These are phyloP conservation scores for Diorhabda elongata DNA, from an alignment of 1,140 invertebrate genomes.

Conservation along the genomic window DNA sequence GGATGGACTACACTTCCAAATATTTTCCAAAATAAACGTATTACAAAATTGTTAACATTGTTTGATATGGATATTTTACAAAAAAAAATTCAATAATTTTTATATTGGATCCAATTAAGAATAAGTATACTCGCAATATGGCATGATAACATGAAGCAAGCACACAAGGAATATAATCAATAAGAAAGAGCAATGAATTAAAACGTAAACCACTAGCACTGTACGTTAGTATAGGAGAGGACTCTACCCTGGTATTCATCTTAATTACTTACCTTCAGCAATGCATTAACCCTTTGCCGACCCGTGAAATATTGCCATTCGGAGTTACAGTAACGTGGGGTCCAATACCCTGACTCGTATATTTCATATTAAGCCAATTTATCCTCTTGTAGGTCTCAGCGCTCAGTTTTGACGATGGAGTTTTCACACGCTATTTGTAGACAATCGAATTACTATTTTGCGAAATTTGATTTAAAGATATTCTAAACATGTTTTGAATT, in stretches of 20 bases:
- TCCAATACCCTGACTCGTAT: neutral
- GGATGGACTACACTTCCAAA: too few species aligned
- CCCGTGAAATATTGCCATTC: neutral
- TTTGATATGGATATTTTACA: too few species aligned
- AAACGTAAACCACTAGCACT: neutral
- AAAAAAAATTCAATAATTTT: too few species aligned
- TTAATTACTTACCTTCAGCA: constrained; percentile 2
- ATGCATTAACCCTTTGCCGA: constrained; percentile 1
- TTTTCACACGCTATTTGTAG: neutral
- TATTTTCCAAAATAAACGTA: too few species aligned
- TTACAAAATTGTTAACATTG: too few species aligned
- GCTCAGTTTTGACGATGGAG: neutral
- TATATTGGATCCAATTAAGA: too few species aligned
- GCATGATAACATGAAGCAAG: neutral
- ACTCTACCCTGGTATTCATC: neutral
- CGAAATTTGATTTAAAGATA: too few species aligned
- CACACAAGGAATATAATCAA: neutral
- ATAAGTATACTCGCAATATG: neutral
- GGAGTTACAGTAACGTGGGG: neutral
- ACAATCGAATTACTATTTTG: too few species aligned
- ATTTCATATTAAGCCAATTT: constrained; percentile 3
- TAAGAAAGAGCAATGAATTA: neutral
- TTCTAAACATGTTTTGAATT: too few species aligned
- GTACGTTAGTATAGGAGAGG: neutral
- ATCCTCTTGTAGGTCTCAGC: neutral